A percentile compares a stretch with the other conserved stretches of the same genome.
Conservation (phyloP, 2,888 invertebrate species). For the Apodemia duryi region DNA sequence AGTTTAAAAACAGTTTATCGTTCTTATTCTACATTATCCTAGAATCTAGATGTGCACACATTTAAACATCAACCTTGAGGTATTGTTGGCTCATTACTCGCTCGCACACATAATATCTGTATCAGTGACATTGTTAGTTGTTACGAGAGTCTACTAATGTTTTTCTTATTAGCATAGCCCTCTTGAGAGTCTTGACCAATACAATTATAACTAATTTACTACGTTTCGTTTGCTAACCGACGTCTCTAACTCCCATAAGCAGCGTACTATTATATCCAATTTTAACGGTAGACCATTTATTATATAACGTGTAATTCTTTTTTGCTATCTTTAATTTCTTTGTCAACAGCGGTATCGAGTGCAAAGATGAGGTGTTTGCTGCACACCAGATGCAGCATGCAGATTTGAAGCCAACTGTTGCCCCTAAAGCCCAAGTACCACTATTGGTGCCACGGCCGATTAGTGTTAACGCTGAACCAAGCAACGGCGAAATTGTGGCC, state of each 20-base stretch:
- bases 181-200: slow-evolving; percentile 22
- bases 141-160: slow-evolving; percentile 37
- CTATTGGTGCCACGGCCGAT: slow-evolving; percentile 29
- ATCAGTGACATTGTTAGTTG: slow-evolving; percentile 38
- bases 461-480: slow-evolving; percentile 42
- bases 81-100: slow-evolving; percentile 61
- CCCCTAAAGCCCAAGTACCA: slow-evolving; percentile 37
- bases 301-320: slow-evolving; percentile 33
- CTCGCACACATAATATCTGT: slow-evolving; percentile 40
- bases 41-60: slow-evolving; percentile 30
- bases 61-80: slow-evolving; percentile 49
- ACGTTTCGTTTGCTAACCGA: slow-evolving; percentile 13
- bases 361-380: slow-evolving; percentile 87
- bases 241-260: neutral
- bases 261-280: slow-evolving; percentile 14
- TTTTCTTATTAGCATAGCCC: slow-evolving; percentile 42
- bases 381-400: slow-evolving; percentile 76
- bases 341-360: slow-evolving; percentile 86
- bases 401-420: slow-evolving; percentile 61
- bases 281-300: slow-evolving; percentile 34
- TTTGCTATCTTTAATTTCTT: slow-evolving; percentile 48
- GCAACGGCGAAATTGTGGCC: slow-evolving; percentile 62
- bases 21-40: slow-evolving; percentile 27
- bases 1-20: slow-evolving; percentile 25
- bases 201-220: slow-evolving; percentile 25